Evolutionary conservation across 1,140 invertebrate species (phyloP), one percentile per base, ranked within the genome.

Genomic region (Brachystomella parvula): DNA sequence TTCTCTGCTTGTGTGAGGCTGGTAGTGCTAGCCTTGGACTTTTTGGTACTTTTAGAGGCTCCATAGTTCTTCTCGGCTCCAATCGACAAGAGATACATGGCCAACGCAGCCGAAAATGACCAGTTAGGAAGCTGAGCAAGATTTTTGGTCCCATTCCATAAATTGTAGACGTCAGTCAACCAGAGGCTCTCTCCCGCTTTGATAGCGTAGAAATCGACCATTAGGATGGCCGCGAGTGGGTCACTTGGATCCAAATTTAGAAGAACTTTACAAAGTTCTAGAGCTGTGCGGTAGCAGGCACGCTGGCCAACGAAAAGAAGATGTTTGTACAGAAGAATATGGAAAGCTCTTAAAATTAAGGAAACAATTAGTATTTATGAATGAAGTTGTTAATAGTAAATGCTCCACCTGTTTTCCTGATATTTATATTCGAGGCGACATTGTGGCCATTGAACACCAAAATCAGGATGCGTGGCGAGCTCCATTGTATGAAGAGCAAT

Each of bases 171-270:
- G 57, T 91, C 81, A 17, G 83, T 72, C 0, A 93, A 80, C 87
- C 92, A 96, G n/a, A 83, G 78, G 75, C 88, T 90, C 78, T 96
- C 88, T 61, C 84, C 84, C 56, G 88, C 83, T 66, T 89, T 79
- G 35, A 96, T 74, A 0, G 93, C 92, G 76, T 93, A 91, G 69
- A 90, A 92, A 76, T 96, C 93, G 2, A 97, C 85, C 69, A 88
- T 82, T 26, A 95, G 79, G 35, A 91, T 79, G 12, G 89, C 82
- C 29, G 86, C 89, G 65, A 96, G 75, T 1, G 94, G 94, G 80
- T 97, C 94, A 33, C 77, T 81, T 1, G 91, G 90, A 76, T 94
- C 90, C 28, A 96, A 76, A 49, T 87, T 89, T 33, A 89, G 76
- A 30, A 89, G 77, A 28, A 90, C 73, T 76, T 92, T 92, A 70